Evolutionary conservation across 1,140 invertebrate genomes (phyloP), one percentile per base, ranked within the genome.

Genomic region (Microplitis mediator): DNA sequence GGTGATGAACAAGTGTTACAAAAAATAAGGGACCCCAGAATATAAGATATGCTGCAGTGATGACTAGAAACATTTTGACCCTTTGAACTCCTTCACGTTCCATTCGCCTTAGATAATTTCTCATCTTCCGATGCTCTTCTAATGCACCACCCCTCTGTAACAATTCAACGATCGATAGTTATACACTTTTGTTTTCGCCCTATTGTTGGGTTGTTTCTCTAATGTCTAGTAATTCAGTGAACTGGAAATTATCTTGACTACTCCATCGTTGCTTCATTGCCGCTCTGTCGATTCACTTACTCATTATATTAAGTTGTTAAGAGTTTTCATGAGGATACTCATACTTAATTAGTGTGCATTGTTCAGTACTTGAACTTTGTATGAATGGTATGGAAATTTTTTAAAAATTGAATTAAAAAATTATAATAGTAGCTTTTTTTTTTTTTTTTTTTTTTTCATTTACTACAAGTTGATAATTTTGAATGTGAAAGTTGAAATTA

Each of bases 1-100:
- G 92, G 80, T 93, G 92, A 82, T 93, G 90, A 16, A 93, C 89
- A 52, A 94, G 84, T 0, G 93, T 96, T 69, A 96, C 93, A 66
- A 95, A 91, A 85, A 96, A 96, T 71, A 97, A 86, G 23, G 95
- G 95, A 73, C 94, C 94, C 95, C 95, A 97, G 86, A 95, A 95
- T 39, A 96, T 88, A 14, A 95, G 89, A 81, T 95, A 97, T 4
- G 93, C 93, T 0, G 93, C 91, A 0, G 94, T 94, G 82, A 96
- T 95, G 69, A 94, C 91, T 34, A 94, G 89, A 85, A 95, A 95
- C 93, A 95, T 95, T 83, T 94, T 92, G 8, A 94, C 92, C 50
- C 92, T 87, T 75, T 93, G 92, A 61, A 93, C 93, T 23, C 92
- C 93, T 76, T 95, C 93, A 14, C 90, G 87, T 82, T 95, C 94